phyloP scores from a whole-genome alignment of 2,113 vertebrate genomes.

The Morone saxatilis region DNA sequence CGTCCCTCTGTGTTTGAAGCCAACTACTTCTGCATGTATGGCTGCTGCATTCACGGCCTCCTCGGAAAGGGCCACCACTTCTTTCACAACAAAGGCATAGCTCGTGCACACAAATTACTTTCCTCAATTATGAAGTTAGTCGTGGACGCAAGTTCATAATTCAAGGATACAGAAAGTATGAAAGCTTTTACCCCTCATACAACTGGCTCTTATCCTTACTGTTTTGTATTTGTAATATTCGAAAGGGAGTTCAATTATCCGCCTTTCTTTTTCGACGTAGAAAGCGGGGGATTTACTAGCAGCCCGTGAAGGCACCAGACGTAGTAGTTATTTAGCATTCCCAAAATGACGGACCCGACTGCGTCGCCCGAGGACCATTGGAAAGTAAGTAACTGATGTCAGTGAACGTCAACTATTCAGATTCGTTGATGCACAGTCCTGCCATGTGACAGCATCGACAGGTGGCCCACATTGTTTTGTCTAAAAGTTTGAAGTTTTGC shows the following conservation, averaged over 20 bases:
- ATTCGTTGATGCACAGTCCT: neutral
- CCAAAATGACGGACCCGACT: slow-evolving; percentile 84
- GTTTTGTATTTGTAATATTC: neutral
- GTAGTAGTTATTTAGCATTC: slow-evolving; percentile 43
- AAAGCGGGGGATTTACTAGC: neutral
- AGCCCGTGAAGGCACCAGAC: slow-evolving; percentile 24
- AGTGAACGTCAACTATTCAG: neutral
- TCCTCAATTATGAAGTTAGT: too few relatives aligned
- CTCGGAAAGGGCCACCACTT: neutral
- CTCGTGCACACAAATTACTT: neutral
- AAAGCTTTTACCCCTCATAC: neutral
- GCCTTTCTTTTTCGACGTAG: neutral
- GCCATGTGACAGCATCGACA: neutral
- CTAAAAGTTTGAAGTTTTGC: slow-evolving; percentile 3
- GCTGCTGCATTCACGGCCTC: neutral
- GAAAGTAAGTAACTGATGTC: slow-evolving; percentile 73
- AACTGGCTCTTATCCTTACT: neutral
- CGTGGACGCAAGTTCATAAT: neutral
- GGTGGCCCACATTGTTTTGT: neutral
- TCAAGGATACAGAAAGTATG: neutral
- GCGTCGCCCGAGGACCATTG: slow-evolving; percentile 83
- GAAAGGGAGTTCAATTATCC: neutral
- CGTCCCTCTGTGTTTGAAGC: slow-evolving; percentile 47
- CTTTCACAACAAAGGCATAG: neutral
- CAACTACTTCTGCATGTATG: neutral